Evolutionary conservation across 2,888 invertebrate species (phyloP), one percentile per base, ranked within the genome.

Genomic region (Axea sp.): DNA sequence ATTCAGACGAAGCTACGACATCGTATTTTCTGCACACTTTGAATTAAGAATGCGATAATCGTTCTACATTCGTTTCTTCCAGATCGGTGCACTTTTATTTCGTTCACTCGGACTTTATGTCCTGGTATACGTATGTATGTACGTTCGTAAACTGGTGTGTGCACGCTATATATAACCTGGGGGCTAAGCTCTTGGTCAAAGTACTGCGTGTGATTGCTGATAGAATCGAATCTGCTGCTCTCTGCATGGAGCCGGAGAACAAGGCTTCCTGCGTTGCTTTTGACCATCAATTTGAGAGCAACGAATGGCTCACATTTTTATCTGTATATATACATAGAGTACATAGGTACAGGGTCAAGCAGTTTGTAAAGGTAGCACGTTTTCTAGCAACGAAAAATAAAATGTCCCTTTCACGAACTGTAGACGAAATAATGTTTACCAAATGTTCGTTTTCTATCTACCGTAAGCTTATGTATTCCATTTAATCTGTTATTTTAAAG

Each of bases 261-360:
- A 60, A 69, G 69, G 69, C 51, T 60, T 60, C 59, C 60, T 43
- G 60, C 60, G 37, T 69, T 31, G 69, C 69, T 53, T 69, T 60
- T 17, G 59, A 51, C 51, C 68, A 68, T 68, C 51, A 41, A 59
- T 59, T 68, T 12, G 43, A 51, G 41, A 59, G 59, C 51, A 59
- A 41, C 68, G 49, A 68, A 68, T 59, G 60, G 69, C 60, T 45
- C 59, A 69, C 69, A 69, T 60, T 60, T 60, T 60, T 60, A 30
- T 17, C n/a, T 37, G 60, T 22, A 19, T 9, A 9, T 59, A 24
- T 41, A 43, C 17, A 14, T 59, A 11, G 9, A 14, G 30, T 3
- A 6, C 28, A 28, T 12, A 22, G 24, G 28, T 12, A 26, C 22
- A 39, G 64, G 43, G 35, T 37, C 43, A 37, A 31, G 51, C 51